These are phyloP conservation scores for Drosophila tani DNA, from an alignment of 1,140 invertebrate genomes.

Conservation along the genomic window DNA sequence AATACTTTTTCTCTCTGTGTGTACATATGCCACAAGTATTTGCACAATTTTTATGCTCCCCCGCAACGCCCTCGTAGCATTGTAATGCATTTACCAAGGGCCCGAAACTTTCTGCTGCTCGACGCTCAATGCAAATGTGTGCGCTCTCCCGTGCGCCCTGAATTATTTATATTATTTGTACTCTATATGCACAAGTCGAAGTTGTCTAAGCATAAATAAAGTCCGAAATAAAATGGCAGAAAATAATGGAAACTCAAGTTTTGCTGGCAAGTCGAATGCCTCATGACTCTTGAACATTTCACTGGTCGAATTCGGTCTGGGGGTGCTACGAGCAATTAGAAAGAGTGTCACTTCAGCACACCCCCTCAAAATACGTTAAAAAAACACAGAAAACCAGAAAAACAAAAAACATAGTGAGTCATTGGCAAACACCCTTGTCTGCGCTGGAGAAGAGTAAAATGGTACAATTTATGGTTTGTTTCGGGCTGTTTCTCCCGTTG, in stretches of 20 bases:
- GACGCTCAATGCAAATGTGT: conserved; percentile 74
- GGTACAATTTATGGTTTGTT: conserved; percentile 64
- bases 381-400: conserved; percentile 25
- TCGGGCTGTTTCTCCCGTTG: conserved; percentile 40
- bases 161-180: conserved; percentile 81
- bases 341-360: conserved; percentile 69
- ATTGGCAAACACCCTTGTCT: conserved; percentile 49
- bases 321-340: conserved; percentile 61
- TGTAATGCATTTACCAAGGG: conserved; percentile 74
- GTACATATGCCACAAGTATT: conserved; percentile 60
- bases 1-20: background rate
- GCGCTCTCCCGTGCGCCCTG: conserved; percentile 59
- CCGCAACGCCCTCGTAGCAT: conserved; percentile 37
- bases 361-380: conserved; percentile 8
- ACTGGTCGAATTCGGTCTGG: conserved; percentile 18
- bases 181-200: conserved; percentile 65
- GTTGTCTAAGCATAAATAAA: conserved; percentile 54
- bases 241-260: conserved; percentile 32
- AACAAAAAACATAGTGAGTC: conserved; percentile 64
- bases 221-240: conserved; percentile 56
- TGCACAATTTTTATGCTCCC: conserved; percentile 49
- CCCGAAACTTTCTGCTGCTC: conserved; percentile 30
- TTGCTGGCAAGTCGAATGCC: conserved; percentile 28
- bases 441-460: conserved; percentile 40
- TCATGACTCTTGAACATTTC: conserved; percentile 69